A percentile compares a stretch with the other conserved stretches of the same genome.
phyloP scores from a whole-genome alignment of 1,140 invertebrate genomes.

The Drosophila orena region DNA sequence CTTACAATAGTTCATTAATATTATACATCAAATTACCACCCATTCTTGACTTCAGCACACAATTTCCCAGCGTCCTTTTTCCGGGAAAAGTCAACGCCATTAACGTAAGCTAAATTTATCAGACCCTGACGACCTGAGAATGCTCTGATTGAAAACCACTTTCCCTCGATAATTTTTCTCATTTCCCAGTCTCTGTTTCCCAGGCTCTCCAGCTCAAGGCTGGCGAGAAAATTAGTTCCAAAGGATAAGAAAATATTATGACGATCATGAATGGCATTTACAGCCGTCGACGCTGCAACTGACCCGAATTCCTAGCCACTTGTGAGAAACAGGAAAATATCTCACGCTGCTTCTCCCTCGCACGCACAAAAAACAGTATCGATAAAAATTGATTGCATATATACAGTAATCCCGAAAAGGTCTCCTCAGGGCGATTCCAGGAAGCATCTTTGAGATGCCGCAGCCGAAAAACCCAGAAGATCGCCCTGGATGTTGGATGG shows the following conservation, averaged over 20 bases:
- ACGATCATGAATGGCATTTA: slow-evolving; percentile 57
- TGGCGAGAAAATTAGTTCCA: slow-evolving; percentile 44
- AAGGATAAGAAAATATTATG: slow-evolving; percentile 53
- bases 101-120: slow-evolving; percentile 19
- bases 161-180: slow-evolving; percentile 1
- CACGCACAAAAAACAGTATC: slow-evolving; percentile 27
- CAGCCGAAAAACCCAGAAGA: slow-evolving; percentile 5
- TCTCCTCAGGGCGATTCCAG: slow-evolving; percentile 45
- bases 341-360: slow-evolving; percentile 34
- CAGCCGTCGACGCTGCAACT: slow-evolving; percentile 30
- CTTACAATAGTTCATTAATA: background rate
- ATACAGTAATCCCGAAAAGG: slow-evolving; percentile 60
- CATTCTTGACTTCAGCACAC: background rate
- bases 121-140: slow-evolving; percentile 8
- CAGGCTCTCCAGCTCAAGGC: slow-evolving; percentile 13
- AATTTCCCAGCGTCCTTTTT: slow-evolving; percentile 3
- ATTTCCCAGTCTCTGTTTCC: slow-evolving; percentile 14
- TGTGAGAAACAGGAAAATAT: slow-evolving; percentile 41
- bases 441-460: slow-evolving; percentile 50
- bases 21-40: background rate
- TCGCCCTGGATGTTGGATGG: background rate
- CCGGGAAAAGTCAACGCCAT: slow-evolving; percentile 14
- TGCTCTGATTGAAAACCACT: slow-evolving; percentile 16
- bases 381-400: slow-evolving; percentile 63
- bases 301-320: slow-evolving; percentile 12